A percentile compares a stretch with the other conserved stretches of the same genome.
Conservation (phyloP, 2,797 vertebrate species). For the Clarias fuscus region DNA sequence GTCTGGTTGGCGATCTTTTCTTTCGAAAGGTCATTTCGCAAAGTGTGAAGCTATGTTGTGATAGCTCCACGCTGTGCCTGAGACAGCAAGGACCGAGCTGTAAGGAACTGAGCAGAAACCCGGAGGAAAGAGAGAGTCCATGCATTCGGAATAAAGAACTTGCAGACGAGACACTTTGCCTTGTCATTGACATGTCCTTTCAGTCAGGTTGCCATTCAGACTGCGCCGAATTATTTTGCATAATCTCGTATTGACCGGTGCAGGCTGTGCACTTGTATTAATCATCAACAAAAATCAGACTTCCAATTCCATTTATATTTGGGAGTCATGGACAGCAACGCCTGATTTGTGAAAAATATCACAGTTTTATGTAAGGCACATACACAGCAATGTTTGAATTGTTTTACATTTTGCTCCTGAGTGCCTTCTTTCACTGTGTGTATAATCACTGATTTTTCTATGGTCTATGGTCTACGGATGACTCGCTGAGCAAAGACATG, state of each 20-base stretch:
- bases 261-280: slow-evolving; percentile 52
- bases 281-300: slow-evolving; percentile 56
- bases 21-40: slow-evolving; percentile 63
- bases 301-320: slow-evolving; percentile 32
- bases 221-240: slow-evolving; percentile 56
- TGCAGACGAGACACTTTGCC: slow-evolving; percentile 25
- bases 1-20: slow-evolving; percentile 32
- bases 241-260: slow-evolving; percentile 63
- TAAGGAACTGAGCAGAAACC: slow-evolving; percentile 1
- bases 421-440: neutral
- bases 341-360: slow-evolving; percentile 12
- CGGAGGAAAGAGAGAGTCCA: neutral
- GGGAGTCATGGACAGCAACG: slow-evolving; percentile 28
- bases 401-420: neutral
- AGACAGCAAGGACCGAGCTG: slow-evolving; percentile 13
- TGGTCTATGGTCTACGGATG: neutral
- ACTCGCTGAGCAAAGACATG: neutral
- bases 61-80: slow-evolving; percentile 32
- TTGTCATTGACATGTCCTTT: slow-evolving; percentile 30
- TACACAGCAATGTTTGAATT: neutral
- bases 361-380: slow-evolving; percentile 36
- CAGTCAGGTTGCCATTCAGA: slow-evolving; percentile 27
- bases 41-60: slow-evolving; percentile 45
- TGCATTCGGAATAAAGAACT: slow-evolving; percentile 19
- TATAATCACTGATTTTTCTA: neutral